A percentile compares a stretch with the other conserved stretches of the same genome.
phyloP scores from a whole-genome alignment of 2,113 vertebrate species.

The Gulo gulo region DNA sequence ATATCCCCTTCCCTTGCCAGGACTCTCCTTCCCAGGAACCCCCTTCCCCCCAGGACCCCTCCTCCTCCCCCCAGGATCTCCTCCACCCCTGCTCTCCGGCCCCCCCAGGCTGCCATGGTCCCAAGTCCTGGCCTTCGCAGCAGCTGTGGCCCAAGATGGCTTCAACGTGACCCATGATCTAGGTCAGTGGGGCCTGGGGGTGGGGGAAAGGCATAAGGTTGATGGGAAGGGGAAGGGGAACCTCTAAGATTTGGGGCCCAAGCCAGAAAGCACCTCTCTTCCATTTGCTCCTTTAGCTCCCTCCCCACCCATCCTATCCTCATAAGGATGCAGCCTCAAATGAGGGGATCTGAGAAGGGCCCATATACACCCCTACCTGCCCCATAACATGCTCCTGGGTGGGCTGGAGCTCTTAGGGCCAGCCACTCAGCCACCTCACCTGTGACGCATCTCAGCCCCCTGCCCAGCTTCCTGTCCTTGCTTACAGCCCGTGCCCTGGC shows the following conservation, averaged over 20 bases:
- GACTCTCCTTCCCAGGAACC: slow-evolving; percentile 68
- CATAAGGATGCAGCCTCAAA: neutral
- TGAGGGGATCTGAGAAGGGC: neutral
- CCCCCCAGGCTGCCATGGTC: slow-evolving; percentile 90
- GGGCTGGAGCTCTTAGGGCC: neutral
- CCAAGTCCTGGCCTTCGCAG: slow-evolving; percentile 88
- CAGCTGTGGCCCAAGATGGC: slow-evolving; percentile 90
- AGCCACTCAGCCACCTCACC: neutral
- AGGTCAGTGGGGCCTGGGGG: slow-evolving; percentile 84
- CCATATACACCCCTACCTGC: neutral
- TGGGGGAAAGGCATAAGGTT: slow-evolving; percentile 11
- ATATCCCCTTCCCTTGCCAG: slow-evolving; percentile 73
- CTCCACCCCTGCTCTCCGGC: slow-evolving; percentile 74
- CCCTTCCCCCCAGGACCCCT: slow-evolving; percentile 64
- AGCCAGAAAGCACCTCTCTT: slow-evolving; percentile 20
- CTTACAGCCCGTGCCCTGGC: slow-evolving; percentile 88
- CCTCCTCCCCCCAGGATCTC: slow-evolving; percentile 67
- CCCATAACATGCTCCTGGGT: neutral
- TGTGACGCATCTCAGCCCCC: neutral
- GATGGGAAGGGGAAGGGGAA: neutral
- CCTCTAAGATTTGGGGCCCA: neutral
- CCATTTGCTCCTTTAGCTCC: neutral
- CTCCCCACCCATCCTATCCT: neutral
- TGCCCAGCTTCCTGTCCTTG: slow-evolving; percentile 14
- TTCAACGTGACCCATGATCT: slow-evolving; percentile 97